Evolutionary conservation across 2,113 vertebrate species (phyloP).

Genomic region (Origma solitaria): DNA sequence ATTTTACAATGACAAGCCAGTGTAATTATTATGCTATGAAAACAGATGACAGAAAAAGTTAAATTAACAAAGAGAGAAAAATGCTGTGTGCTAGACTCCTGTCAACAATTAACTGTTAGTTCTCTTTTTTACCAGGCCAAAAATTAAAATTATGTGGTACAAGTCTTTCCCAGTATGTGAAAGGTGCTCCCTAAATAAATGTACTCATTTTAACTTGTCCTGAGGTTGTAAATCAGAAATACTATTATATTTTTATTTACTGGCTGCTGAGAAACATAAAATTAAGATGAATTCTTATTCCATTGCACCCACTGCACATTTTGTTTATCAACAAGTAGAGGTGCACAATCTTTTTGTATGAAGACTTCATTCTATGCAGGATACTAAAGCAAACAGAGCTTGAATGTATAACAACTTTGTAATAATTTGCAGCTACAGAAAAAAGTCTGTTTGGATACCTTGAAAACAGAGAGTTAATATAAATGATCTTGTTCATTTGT

Average conservation of each 20-base stretch:
- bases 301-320: background rate
- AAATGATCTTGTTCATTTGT: background rate
- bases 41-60: background rate
- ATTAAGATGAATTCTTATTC: background rate
- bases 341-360: background rate
- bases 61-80: background rate
- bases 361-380: background rate
- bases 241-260: conserved; percentile 9
- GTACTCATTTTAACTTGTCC: background rate
- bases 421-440: background rate
- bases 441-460: background rate
- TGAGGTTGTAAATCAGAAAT: background rate
- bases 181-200: conserved; percentile 7
- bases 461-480: background rate
- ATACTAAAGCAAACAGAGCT: background rate
- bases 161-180: background rate
- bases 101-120: background rate
- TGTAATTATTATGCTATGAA: conserved; percentile 23
- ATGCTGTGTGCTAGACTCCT: background rate
- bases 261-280: background rate
- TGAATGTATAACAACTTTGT: background rate
- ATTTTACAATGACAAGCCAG: background rate
- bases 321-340: background rate
- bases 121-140: background rate
- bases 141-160: background rate